Evolutionary conservation across 2,797 vertebrate genomes (phyloP).

Genomic region (Xiphorhynchus erythropygius): DNA sequence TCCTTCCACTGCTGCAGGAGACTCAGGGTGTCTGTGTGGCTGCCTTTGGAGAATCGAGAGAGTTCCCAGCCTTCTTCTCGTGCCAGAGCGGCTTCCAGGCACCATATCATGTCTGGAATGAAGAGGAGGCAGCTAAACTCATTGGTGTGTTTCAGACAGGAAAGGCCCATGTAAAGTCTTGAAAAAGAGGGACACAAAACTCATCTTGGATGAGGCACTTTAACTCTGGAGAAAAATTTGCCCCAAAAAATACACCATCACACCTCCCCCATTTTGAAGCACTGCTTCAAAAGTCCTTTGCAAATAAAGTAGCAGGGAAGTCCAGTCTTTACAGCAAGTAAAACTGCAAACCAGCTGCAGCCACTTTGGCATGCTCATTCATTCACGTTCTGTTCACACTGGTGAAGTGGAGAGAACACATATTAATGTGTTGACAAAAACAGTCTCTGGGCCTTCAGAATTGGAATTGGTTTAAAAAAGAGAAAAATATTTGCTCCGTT

Average conservation of each 20-base stretch:
- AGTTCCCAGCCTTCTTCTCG: conserved; percentile 90
- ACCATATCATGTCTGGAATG: conserved; percentile 77
- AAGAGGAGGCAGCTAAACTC: conserved; percentile 85
- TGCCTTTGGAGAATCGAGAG: conserved; percentile 82
- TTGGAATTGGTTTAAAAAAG: neutral
- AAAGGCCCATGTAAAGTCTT: neutral
- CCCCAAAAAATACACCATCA: neutral
- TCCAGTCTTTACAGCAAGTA: neutral
- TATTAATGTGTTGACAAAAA: neutral
- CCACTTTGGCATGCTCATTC: neutral
- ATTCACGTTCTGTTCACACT: neutral
- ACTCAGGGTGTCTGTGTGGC: conserved; percentile 90
- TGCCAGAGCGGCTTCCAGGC: conserved; percentile 84
- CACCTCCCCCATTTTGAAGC: neutral
- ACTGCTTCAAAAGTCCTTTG: neutral
- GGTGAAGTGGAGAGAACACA: neutral
- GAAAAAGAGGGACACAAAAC: neutral
- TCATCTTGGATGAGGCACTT: neutral
- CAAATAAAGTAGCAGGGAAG: neutral
- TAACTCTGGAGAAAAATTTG: neutral
- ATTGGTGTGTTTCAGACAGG: conserved; percentile 79
- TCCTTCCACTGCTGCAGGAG: conserved; percentile 76
- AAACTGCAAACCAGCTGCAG: neutral
- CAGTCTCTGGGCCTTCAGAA: neutral
- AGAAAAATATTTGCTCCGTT: neutral